Evolutionary conservation across 2,888 invertebrate species (phyloP).

Genomic region (Leptinotarsa tumamoca): DNA sequence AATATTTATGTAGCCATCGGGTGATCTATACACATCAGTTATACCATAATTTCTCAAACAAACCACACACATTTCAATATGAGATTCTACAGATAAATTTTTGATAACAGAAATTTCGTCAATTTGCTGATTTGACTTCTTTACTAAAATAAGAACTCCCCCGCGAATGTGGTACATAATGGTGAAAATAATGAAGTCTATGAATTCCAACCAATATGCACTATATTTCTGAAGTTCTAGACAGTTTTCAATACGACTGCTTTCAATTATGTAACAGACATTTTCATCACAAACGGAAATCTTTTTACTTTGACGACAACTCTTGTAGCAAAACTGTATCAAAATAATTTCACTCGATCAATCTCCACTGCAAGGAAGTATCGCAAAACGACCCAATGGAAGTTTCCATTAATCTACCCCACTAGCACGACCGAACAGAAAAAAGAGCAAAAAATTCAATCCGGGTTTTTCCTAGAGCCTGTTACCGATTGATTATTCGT

Average conservation of each 20-base stretch:
- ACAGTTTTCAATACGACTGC: neutral
- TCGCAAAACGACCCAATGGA: neutral
- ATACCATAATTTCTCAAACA: too few species aligned
- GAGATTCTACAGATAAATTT: too few species aligned
- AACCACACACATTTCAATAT: too few species aligned
- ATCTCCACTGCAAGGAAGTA: neutral
- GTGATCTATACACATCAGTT: too few species aligned
- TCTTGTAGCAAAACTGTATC: neutral
- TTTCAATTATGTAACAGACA: neutral
- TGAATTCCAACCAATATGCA: too few species aligned
- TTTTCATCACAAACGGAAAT: neutral
- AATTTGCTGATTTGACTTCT: too few species aligned
- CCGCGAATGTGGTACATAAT: too few species aligned
- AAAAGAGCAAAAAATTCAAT: neutral
- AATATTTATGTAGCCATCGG: too few species aligned
- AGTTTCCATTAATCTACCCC: neutral
- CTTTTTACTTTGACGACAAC: neutral
- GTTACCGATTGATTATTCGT: constrained; percentile 5
- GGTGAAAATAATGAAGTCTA: too few species aligned
- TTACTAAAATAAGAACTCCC: too few species aligned
- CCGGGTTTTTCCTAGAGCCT: neutral
- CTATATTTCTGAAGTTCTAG: too few species aligned
- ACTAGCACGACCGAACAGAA: neutral
- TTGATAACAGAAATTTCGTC: too few species aligned
- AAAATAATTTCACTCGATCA: neutral